These are phyloP conservation scores for Xylophagus ater DNA, from an alignment of 2,888 invertebrate genomes.

Conservation along the genomic window DNA sequence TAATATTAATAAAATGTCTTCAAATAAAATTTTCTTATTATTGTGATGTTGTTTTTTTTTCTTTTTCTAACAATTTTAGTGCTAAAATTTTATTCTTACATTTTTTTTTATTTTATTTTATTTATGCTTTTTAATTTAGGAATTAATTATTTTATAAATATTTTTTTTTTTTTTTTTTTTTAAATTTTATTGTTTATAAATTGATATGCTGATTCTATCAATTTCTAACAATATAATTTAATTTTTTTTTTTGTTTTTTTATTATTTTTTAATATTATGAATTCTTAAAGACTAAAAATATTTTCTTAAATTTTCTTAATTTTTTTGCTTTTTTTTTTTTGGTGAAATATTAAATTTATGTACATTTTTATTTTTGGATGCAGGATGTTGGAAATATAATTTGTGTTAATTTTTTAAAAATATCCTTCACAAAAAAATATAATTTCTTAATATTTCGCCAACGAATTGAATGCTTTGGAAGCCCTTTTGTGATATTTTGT, in stretches of 20 bases:
- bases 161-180: conserved; percentile 17
- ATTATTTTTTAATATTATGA: not conserved
- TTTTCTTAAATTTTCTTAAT: conserved; percentile 6
- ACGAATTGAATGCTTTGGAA: conserved; percentile 26
- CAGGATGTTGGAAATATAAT: conserved; percentile 8
- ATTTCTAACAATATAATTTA: conserved; percentile 25
- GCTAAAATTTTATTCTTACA: conserved; percentile 16
- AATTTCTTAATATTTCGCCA: conserved; percentile 16
- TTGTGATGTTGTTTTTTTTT: conserved; percentile 26
- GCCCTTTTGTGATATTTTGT: conserved; percentile 37
- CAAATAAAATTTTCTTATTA: conserved; percentile 24
- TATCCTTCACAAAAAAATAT: conserved; percentile 13
- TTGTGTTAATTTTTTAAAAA: conserved; percentile 5
- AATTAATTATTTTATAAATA: conserved; percentile 7
- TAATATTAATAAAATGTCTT: too few relatives aligned
- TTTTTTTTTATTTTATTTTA: conserved; percentile 14
- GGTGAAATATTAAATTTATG: conserved; percentile 11
- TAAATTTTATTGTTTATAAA: conserved; percentile 26
- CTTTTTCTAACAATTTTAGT: conserved; percentile 24
- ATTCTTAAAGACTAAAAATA: conserved; percentile 1
- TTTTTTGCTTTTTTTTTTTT: conserved; percentile 1
- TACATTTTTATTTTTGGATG: conserved; percentile 4
- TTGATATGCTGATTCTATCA: conserved; percentile 40
- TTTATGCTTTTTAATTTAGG: conserved; percentile 6
- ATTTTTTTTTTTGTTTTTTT: conserved; percentile 6